Percentiles rank a stretch among this genome's conserved stretches.
These are phyloP conservation scores for Mythimna ferrago DNA, from an alignment of 2,888 invertebrate species.

Conservation along the genomic window DNA sequence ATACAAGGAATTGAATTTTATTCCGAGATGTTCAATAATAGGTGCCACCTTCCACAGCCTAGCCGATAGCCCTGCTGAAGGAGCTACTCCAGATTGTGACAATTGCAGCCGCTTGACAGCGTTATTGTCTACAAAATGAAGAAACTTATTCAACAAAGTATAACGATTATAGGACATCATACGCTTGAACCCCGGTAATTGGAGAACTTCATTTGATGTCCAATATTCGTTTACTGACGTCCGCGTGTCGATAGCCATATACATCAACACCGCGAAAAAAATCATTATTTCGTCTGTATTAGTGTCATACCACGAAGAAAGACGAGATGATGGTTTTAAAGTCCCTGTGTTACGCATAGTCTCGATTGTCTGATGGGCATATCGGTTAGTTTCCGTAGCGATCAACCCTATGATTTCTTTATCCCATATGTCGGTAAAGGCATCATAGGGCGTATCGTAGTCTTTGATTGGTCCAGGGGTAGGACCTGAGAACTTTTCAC, in stretches of 20 bases:
- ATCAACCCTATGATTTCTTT: slow-evolving; percentile 18
- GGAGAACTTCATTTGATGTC: slow-evolving; percentile 42
- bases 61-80: slow-evolving; percentile 15
- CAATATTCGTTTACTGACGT: slow-evolving; percentile 50
- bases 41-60: slow-evolving; percentile 21
- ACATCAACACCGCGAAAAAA: slow-evolving; percentile 54
- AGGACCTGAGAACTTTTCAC: slow-evolving; percentile 9
- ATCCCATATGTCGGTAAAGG: neutral
- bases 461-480: neutral
- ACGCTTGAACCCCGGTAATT: slow-evolving; percentile 33
- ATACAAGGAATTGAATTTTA: slow-evolving; percentile 25
- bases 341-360: neutral
- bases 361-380: slow-evolving; percentile 52
- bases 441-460: neutral
- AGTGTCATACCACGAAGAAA: slow-evolving; percentile 53
- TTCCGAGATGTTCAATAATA: slow-evolving; percentile 46
- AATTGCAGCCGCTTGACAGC: slow-evolving; percentile 6
- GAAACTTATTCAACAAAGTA: slow-evolving; percentile 47
- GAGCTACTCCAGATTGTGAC: slow-evolving; percentile 8
- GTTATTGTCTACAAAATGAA: slow-evolving; percentile 37
- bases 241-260: slow-evolving; percentile 46
- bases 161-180: slow-evolving; percentile 13
- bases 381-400: slow-evolving; percentile 58
- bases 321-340: slow-evolving; percentile 37
- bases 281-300: slow-evolving; percentile 51